phyloP scores from a whole-genome alignment of 1,140 invertebrate genomes.

The Lycorma delicatula region DNA sequence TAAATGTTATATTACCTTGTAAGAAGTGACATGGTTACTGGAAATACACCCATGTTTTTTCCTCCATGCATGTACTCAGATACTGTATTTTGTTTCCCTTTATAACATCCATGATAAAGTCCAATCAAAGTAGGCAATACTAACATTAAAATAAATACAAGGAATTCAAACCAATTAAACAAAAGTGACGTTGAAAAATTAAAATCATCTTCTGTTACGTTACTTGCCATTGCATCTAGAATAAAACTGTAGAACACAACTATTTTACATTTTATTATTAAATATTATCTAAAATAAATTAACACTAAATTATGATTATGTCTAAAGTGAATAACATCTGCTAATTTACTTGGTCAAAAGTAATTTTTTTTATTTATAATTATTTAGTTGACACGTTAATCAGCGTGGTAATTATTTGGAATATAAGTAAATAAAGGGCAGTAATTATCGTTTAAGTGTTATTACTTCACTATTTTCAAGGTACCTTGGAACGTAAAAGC shows the following conservation, averaged over 20 bases:
- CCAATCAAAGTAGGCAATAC: conserved; percentile 50
- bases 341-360: no score
- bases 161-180: conserved; percentile 46
- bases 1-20: conserved; percentile 50
- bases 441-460: no score
- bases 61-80: conserved; percentile 66
- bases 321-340: no score
- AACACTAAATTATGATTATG: no score
- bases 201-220: not conserved
- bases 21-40: conserved; percentile 72
- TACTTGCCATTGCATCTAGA: not conserved
- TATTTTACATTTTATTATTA: not conserved
- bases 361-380: no score
- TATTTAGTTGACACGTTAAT: no score
- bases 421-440: no score
- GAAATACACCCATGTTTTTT: conserved; percentile 60
- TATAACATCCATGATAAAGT: conserved; percentile 58
- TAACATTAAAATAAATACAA: conserved; percentile 53
- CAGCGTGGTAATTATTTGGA: no score
- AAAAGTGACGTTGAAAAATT: not conserved
- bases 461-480: no score
- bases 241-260: not conserved
- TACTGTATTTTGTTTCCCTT: conserved; percentile 42
- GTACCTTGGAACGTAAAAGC: no score
- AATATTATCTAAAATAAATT: no score